Evolutionary conservation across 2,113 vertebrate species (phyloP).

Genomic region (Dolichallabes microphthalmus): DNA sequence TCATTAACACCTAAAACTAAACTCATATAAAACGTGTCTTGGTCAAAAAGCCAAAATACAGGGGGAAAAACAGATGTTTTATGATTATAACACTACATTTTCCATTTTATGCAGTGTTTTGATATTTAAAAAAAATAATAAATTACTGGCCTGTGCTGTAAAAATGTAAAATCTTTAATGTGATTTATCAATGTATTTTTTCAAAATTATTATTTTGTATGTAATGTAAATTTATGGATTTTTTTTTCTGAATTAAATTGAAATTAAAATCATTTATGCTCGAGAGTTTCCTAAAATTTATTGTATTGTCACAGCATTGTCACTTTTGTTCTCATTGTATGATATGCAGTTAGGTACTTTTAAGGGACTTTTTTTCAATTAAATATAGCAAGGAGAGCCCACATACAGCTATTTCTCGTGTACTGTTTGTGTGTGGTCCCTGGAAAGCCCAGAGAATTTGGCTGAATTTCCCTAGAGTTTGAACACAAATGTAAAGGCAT

Average conservation of each 20-base stretch:
- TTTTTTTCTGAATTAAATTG: conserved; percentile 2
- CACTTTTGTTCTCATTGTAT: background rate
- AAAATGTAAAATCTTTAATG: background rate
- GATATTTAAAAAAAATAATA: background rate
- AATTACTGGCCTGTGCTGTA: background rate
- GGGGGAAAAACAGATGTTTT: background rate
- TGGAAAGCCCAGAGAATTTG: conserved; percentile 12
- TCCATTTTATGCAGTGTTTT: background rate
- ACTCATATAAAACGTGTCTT: background rate
- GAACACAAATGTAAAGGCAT: background rate
- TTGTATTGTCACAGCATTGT: background rate
- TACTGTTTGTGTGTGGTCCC: background rate
- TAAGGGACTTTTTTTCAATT: background rate
- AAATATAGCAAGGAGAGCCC: background rate
- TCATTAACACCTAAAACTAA: background rate
- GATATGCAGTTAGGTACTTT: background rate
- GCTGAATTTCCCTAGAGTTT: background rate
- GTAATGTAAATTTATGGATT: conserved; percentile 19
- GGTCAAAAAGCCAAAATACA: conserved; percentile 1
- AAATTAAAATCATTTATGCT: background rate
- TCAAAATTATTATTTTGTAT: conserved; percentile 13
- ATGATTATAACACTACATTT: background rate
- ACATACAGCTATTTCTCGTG: background rate
- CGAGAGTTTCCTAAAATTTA: background rate
- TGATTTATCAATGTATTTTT: background rate